Base-by-base conservation (phyloP, 2,888 invertebrate genomes). In the Drosophila cyrtoloma region DNA sequence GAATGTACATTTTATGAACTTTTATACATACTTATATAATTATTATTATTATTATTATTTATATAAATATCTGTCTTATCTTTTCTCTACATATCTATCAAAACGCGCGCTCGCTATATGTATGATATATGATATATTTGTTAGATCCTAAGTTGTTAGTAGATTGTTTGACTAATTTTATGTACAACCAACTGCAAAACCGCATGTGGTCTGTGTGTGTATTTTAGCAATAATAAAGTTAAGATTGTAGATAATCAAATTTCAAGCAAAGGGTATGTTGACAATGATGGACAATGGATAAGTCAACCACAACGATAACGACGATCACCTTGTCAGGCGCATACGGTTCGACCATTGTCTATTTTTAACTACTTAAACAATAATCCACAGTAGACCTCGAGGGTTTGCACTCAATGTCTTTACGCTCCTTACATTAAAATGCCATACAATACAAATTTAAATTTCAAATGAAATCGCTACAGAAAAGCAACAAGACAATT, bases 161-260 rank as follows among this genome's bases (percentile, higher is more conserved):
- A 79, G 74, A 67, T 82, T 89, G 61, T 85, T 87, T 86, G 85
- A 87, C 87, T 86, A 89, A 87, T 87, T 88, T 75, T 87, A 90
- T 85, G 81, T 77, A 81, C 60, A 47, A 28, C 62, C 79, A 77
- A 55, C 68, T 28, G 76, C 74, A 58, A 67, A 42, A 47, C 32
- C 39, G 66, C 30, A 51, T 61, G 50, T 74, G 66, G 67, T 53
- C 47, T 63, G 35, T 75, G 52, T 71, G 58, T 71, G 67, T 75
- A 56, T 67, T 53, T 67, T 73, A 81, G 78, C 71, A 78, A 71
- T 81, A 78, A 78, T 80, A 79, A 79, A 79, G 37, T 59, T 79
- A 79, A 79, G 78, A 60, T 76, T 76, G 68, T 79, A 79, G 81
- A 76, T 81, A 79, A 70, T 63, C 62, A 57, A 65, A 42, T 14